Base-by-base conservation (phyloP, 2,888 invertebrate genomes). In the Odontomyia ornata region DNA sequence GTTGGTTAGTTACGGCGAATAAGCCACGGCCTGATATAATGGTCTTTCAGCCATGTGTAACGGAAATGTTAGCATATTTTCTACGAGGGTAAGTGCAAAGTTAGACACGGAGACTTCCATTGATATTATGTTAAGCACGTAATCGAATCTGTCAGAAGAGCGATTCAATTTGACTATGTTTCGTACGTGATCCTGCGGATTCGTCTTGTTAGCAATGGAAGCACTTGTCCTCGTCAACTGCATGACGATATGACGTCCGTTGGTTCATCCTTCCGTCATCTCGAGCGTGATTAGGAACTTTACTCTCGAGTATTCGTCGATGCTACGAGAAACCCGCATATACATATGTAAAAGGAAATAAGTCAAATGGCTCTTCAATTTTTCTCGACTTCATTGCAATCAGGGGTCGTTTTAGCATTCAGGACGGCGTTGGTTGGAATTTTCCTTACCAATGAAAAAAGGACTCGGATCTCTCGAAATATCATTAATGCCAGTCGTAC, bases 51-150 rank as follows among this genome's bases (percentile, higher is more conserved):
- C 77, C 76, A 79, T 79, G 79, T 77, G 76, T 73, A 79, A 77
- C 79, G 79, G 79, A 79, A 79, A 77, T 76, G 77, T 79, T 76
- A 79, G 77, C 79, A 79, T 79, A 79, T 79, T 79, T 76, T 73
- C 77, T 30, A 72, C 15, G 47, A 62, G 60, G 71, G 46, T 28
- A 62, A 65, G 67, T 67, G 60, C 60, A 57, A 72, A 76, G 75
- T 56, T 71, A 78, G 79, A 77, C 60, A 79, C 64, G 43, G 77
- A 79, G 76, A 76, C 77, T 65, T 69, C 77, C 76, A 76, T 79
- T 76, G 79, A 79, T 79, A 79, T 77, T 79, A 79, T 79, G 79
- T 79, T 79, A 79, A 79, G 79, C 79, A 79, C 79, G 79, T 79
- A 79, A 79, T 79, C 79, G 79, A 79, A 79, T 79, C 77, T 79